phyloP scores from a whole-genome alignment of 2,888 invertebrate species.

The Chloroclystis v-ata region DNA sequence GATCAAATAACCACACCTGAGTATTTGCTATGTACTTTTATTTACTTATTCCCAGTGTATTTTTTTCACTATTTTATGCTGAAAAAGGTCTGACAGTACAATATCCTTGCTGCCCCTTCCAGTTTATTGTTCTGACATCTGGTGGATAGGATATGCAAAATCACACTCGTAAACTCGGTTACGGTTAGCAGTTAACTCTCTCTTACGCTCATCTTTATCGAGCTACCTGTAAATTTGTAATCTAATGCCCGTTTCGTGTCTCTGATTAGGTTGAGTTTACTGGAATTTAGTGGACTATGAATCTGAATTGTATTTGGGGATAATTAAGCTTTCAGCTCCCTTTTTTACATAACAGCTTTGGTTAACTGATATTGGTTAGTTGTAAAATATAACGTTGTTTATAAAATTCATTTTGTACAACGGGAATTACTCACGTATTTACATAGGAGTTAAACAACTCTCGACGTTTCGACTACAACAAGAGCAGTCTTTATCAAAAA shows the following conservation, averaged over 20 bases:
- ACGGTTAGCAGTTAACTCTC: constrained; percentile 67
- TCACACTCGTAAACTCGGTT: constrained; percentile 62
- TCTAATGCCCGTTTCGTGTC: constrained; percentile 53
- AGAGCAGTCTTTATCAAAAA: too few species aligned
- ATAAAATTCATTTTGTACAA: too few species aligned
- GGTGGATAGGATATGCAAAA: constrained; percentile 72
- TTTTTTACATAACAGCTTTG: too few species aligned
- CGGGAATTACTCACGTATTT: too few species aligned
- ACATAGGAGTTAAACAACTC: too few species aligned
- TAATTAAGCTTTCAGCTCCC: constrained; percentile 21
- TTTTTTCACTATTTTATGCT: background rate
- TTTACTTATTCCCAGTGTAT: too few species aligned
- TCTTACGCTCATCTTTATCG: constrained; percentile 68
- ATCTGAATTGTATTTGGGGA: constrained; percentile 31
- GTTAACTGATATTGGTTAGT: too few species aligned
- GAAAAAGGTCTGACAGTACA: background rate
- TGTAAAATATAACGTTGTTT: too few species aligned
- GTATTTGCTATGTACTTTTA: too few species aligned
- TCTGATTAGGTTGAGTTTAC: constrained; percentile 55
- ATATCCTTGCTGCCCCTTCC: constrained; percentile 36
- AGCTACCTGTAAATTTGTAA: constrained; percentile 69
- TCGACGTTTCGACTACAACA: too few species aligned
- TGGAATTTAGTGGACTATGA: constrained; percentile 43
- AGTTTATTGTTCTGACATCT: constrained; percentile 70
- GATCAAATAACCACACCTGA: too few species aligned